These are phyloP conservation scores for Ruditapes philippinarum DNA, from an alignment of 1,140 invertebrate genomes.

Conservation along the genomic window DNA sequence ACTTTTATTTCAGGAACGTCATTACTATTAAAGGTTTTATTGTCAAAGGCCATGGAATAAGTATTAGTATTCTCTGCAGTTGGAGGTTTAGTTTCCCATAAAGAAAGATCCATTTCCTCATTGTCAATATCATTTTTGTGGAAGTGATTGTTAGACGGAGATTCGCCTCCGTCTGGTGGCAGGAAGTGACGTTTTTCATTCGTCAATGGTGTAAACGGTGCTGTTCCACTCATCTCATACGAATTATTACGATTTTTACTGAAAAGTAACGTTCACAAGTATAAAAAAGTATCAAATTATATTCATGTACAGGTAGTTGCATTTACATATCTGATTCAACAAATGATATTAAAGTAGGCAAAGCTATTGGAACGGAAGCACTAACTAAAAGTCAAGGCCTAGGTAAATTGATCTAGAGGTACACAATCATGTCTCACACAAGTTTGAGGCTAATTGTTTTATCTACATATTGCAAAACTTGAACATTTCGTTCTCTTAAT, in stretches of 20 bases:
- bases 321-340: too few species aligned
- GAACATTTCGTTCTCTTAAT: too few species aligned
- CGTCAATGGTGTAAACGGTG: not conserved
- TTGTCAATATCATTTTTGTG: not conserved
- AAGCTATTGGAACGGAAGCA: too few species aligned
- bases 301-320: too few species aligned
- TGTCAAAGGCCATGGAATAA: not conserved
- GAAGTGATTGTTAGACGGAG: not conserved
- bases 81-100: not conserved
- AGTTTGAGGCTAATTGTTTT: too few species aligned
- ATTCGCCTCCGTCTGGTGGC: not conserved
- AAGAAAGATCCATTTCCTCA: not conserved
- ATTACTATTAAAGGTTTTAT: not conserved
- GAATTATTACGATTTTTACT: not conserved
- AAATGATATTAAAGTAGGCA: too few species aligned
- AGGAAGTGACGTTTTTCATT: conserved; percentile 1
- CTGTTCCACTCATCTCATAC: not conserved
- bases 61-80: not conserved
- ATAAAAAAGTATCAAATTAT: too few species aligned
- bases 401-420: too few species aligned
- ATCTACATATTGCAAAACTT: too few species aligned
- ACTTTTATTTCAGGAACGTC: not conserved
- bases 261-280: not conserved
- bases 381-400: too few species aligned
- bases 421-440: too few species aligned